These are phyloP conservation scores for Loriculus beryllinus DNA, from an alignment of 2,797 vertebrate species.

Conservation along the genomic window DNA sequence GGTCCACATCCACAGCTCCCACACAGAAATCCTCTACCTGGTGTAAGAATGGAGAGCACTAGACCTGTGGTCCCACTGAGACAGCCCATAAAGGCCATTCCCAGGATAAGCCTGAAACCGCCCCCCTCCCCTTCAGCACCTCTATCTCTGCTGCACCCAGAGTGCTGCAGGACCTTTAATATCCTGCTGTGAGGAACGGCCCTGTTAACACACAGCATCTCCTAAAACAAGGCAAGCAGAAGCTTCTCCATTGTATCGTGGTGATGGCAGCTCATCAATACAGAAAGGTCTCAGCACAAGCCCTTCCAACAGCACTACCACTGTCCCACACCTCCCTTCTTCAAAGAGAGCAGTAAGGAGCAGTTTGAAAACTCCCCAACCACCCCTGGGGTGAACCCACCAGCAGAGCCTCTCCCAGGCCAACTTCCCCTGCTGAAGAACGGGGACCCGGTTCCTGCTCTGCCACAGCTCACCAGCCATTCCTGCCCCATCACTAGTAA, in stretches of 20 bases:
- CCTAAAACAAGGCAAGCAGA: background rate
- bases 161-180: rapidly evolving
- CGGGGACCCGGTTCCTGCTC: rapidly evolving
- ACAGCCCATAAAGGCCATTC: background rate
- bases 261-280: background rate
- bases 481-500: background rate
- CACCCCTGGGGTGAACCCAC: background rate
- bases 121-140: background rate
- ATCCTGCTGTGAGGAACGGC: background rate
- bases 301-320: background rate
- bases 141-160: background rate
- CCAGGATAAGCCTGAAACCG: rapidly evolving
- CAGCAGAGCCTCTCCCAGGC: background rate
- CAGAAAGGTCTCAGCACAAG: background rate
- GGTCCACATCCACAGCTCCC: background rate
- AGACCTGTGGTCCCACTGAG: rapidly evolving
- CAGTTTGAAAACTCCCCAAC: background rate
- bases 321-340: background rate
- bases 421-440: rapidly evolving
- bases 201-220: rapidly evolving
- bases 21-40: rapidly evolving
- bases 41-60: background rate
- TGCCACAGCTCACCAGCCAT: background rate
- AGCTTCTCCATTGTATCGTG: rapidly evolving
- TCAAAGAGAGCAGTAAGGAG: background rate